These are phyloP conservation scores for Drosophila paramelanica DNA, from an alignment of 2,888 invertebrate genomes.

Conservation along the genomic window DNA sequence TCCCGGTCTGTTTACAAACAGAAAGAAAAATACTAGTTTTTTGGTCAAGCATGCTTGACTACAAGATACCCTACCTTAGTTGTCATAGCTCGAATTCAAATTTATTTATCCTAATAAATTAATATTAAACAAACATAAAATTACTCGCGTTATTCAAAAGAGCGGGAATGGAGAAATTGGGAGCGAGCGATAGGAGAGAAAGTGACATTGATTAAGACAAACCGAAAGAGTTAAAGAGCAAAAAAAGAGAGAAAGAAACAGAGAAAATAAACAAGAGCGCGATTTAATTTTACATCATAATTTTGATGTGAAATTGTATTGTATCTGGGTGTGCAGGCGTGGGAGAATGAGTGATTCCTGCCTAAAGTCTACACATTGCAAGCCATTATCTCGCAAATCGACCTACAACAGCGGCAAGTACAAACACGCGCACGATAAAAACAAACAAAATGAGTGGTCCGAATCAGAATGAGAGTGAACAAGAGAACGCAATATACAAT, in stretches of 20 bases:
- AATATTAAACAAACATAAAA: too few species aligned
- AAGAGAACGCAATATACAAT: slow-evolving; percentile 20
- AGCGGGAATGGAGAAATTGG: too few species aligned
- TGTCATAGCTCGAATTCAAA: too few species aligned
- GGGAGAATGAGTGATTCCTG: slow-evolving; percentile 8
- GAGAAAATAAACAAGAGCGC: too few species aligned
- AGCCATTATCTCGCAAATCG: slow-evolving; percentile 57
- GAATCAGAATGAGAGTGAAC: slow-evolving; percentile 24
- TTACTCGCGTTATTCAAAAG: too few species aligned
- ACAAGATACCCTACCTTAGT: neutral
- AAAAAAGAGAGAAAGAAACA: too few species aligned
- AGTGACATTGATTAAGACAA: too few species aligned
- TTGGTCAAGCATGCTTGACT: neutral
- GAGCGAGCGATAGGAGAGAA: too few species aligned
- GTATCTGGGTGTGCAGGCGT: neutral
- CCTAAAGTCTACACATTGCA: slow-evolving; percentile 40
- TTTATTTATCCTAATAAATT: too few species aligned
- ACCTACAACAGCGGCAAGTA: slow-evolving; percentile 45
- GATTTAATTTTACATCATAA: too few species aligned
- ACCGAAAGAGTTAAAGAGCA: too few species aligned
- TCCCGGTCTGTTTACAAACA: slow-evolving; percentile 70
- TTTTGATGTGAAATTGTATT: too few species aligned
- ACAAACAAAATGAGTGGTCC: slow-evolving; percentile 59
- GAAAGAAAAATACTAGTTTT: slow-evolving; percentile 9
- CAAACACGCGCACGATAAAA: slow-evolving; percentile 78